phyloP scores from a whole-genome alignment of 2,797 vertebrate genomes.

The Enteromius paludinosus region DNA sequence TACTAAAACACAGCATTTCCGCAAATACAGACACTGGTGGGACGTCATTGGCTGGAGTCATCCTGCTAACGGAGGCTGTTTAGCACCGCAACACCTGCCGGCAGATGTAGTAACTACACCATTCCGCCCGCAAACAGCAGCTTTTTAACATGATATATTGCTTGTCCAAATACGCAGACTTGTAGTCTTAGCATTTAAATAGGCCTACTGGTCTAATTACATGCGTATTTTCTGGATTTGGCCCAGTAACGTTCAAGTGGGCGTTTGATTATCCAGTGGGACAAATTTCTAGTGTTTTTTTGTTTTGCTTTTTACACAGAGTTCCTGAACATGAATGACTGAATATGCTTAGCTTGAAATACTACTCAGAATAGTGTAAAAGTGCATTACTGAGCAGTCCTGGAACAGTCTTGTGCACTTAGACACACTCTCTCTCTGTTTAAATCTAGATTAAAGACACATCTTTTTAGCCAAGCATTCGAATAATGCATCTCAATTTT shows the following conservation, averaged over 20 bases:
- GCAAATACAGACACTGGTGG: slow-evolving; percentile 14
- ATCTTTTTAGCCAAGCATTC: no score
- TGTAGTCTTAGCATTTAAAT: not conserved
- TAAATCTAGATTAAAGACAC: no score
- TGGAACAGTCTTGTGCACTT: not conserved
- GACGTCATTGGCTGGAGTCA: slow-evolving; percentile 4
- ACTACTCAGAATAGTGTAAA: not conserved
- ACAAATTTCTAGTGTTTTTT: no score
- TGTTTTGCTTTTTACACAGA: no score
- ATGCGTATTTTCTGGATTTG: not conserved
- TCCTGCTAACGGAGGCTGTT: not conserved
- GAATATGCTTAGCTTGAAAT: not conserved
- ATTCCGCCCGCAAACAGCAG: not conserved
- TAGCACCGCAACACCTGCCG: slow-evolving; percentile 2
- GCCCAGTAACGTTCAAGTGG: not conserved
- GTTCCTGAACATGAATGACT: not conserved
- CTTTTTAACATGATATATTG: not conserved
- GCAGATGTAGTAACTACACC: not conserved
- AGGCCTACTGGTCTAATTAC: not conserved
- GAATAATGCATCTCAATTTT: no score
- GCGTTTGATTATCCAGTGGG: not conserved
- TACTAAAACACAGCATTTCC: slow-evolving; percentile 12
- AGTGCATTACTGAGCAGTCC: not conserved
- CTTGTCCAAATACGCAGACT: not conserved
- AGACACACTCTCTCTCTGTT: no score